A percentile compares a stretch with the other conserved stretches of the same genome.
phyloP scores from a whole-genome alignment of 2,797 vertebrate species.

The Chaetodon trifasciatus region DNA sequence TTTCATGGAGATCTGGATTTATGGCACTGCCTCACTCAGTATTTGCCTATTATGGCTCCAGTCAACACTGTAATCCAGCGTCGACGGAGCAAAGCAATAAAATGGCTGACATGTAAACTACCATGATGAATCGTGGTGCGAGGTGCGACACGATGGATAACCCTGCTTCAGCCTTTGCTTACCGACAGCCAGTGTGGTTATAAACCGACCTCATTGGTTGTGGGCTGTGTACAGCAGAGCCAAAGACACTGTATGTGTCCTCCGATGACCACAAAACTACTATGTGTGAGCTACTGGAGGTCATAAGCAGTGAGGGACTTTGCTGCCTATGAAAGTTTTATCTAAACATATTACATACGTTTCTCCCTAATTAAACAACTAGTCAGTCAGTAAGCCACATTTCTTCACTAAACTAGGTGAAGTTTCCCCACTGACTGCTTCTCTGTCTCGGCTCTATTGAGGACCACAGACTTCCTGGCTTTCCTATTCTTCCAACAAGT shows the following conservation, averaged over 20 bases:
- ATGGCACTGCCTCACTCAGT: constrained; percentile 33
- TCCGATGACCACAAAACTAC: constrained; percentile 1
- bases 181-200: constrained; percentile 22
- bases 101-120: constrained; percentile 63
- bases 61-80: constrained; percentile 51
- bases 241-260: background rate
- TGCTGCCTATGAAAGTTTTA: background rate
- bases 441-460: background rate
- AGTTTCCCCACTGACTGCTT: background rate
- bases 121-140: constrained; percentile 49
- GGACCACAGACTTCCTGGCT: background rate
- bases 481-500: background rate
- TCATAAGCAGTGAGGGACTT: background rate
- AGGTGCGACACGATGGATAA: constrained; percentile 53
- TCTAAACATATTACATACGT: background rate
- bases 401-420: background rate
- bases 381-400: no score
- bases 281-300: background rate
- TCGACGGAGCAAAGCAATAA: constrained; percentile 38
- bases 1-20: constrained; percentile 49
- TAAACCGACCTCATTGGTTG: constrained; percentile 43
- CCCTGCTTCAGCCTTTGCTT: constrained; percentile 54
- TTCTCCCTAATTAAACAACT: background rate
- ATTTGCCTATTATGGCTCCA: constrained; percentile 33
- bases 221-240: background rate